Conservation (phyloP, 2,113 vertebrate genomes). For the Semicossyphus pulcher region DNA sequence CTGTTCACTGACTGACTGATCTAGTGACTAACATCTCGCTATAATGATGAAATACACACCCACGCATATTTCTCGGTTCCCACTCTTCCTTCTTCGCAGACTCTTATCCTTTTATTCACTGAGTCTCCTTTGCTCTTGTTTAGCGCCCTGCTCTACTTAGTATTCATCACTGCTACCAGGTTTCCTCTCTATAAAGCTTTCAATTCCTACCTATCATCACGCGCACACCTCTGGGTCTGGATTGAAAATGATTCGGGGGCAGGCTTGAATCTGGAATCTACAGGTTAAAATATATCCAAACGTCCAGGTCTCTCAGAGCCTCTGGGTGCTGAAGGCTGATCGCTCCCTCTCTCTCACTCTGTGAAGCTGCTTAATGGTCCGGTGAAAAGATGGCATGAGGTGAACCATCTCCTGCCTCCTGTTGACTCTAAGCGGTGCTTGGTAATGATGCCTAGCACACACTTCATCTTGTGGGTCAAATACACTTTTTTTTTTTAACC, state of each 20-base stretch:
- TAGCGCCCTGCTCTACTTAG: constrained; percentile 38
- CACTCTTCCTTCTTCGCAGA: constrained; percentile 1
- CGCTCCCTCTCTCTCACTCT: constrained; percentile 22
- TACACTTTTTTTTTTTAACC: constrained; percentile 14
- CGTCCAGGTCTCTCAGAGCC: constrained; percentile 42
- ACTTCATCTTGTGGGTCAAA: constrained; percentile 69
- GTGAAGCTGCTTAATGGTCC: constrained; percentile 75
- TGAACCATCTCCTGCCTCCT: constrained; percentile 73
- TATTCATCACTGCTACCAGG: constrained; percentile 43
- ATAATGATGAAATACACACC: constrained; percentile 41
- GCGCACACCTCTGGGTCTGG: constrained; percentile 39
- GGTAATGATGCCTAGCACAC: constrained; percentile 74
- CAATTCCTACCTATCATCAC: constrained; percentile 53
- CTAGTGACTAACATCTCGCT: constrained; percentile 46
- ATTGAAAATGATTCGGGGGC: constrained; percentile 54
- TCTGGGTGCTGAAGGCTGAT: constrained; percentile 32
- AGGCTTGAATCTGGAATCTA: constrained; percentile 55
- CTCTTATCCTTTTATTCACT: constrained; percentile 33
- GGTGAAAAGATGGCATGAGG: constrained; percentile 67
- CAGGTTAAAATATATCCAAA: constrained; percentile 55
- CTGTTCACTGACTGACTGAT: constrained; percentile 48
- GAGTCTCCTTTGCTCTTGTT: constrained; percentile 24
- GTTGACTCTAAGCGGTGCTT: constrained; percentile 68
- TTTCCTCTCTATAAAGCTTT: constrained; percentile 55
- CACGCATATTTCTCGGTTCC: constrained; percentile 25